These are phyloP conservation scores for Choloepus hoffmanni DNA, from an alignment of 2,113 vertebrate genomes.

Conservation along the genomic window DNA sequence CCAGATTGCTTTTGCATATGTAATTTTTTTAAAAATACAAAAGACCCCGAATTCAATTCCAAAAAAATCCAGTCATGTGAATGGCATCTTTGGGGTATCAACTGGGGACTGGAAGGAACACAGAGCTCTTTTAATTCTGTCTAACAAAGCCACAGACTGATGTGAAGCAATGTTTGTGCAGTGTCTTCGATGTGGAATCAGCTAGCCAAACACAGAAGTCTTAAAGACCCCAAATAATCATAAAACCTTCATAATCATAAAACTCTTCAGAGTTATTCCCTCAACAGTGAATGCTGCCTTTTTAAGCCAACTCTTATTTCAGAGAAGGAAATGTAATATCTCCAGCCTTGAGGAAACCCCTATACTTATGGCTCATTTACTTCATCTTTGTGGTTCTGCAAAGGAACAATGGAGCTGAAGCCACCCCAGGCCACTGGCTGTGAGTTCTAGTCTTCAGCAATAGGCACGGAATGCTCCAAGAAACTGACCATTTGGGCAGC, in stretches of 20 bases:
- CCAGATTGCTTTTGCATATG: neutral
- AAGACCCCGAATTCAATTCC: slow-evolving; percentile 45
- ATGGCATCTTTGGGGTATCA: slow-evolving; percentile 59
- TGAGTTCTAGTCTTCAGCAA: slow-evolving; percentile 52
- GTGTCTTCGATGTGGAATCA: slow-evolving; percentile 74
- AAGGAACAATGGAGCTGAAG: slow-evolving; percentile 61
- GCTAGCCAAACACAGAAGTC: slow-evolving; percentile 77
- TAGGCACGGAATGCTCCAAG: slow-evolving; percentile 1
- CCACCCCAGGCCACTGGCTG: neutral
- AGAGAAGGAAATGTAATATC: slow-evolving; percentile 67
- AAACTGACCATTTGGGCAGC: neutral
- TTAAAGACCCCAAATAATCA: slow-evolving; percentile 78
- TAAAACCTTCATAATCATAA: slow-evolving; percentile 79
- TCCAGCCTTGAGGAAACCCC: slow-evolving; percentile 70
- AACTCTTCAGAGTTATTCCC: slow-evolving; percentile 52
- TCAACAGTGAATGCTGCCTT: slow-evolving; percentile 77
- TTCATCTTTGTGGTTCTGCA: slow-evolving; percentile 75
- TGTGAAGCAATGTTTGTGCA: slow-evolving; percentile 71
- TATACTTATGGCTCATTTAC: slow-evolving; percentile 72
- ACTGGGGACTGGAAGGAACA: slow-evolving; percentile 67
- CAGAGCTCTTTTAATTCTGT: slow-evolving; percentile 75
- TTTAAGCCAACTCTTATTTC: slow-evolving; percentile 55
- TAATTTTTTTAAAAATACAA: slow-evolving; percentile 13
- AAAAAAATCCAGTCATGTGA: slow-evolving; percentile 57
- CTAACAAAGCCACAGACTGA: slow-evolving; percentile 77